Conservation (phyloP, 1,140 invertebrate species). For the Contarinia nasturtii region DNA sequence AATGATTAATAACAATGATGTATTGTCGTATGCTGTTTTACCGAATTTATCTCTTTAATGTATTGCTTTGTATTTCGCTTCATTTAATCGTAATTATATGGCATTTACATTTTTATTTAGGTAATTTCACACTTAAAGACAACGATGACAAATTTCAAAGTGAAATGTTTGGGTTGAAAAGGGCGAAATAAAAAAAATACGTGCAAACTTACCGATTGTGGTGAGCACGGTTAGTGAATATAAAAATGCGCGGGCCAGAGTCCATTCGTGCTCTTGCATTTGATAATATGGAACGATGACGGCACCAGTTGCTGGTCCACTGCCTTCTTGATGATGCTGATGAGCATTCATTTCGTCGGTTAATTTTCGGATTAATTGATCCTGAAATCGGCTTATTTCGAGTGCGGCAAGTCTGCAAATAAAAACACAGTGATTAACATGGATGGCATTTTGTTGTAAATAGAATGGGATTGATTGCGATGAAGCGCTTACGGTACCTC, state of each 20-base stretch:
- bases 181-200: background rate
- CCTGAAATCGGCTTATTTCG: conserved; percentile 77
- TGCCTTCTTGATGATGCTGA: conserved; percentile 23
- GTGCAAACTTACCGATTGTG: conserved; percentile 68
- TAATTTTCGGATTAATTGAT: conserved; percentile 59
- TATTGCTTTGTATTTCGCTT: too few relatives aligned
- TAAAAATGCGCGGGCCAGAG: conserved; percentile 81
- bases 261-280: conserved; percentile 60
- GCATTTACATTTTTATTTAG: background rate
- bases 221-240: conserved; percentile 92
- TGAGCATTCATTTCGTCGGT: conserved; percentile 44
- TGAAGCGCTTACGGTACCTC: conserved; percentile 24
- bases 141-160: background rate
- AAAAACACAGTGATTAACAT: too few relatives aligned
- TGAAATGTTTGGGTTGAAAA: conserved; percentile 2
- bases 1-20: too few relatives aligned
- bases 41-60: too few relatives aligned
- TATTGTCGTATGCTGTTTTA: too few relatives aligned
- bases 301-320: conserved; percentile 26
- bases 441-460: background rate
- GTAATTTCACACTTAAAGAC: background rate
- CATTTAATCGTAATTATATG: background rate
- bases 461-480: background rate
- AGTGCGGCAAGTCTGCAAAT: conserved; percentile 41
- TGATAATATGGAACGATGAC: conserved; percentile 17